Base-by-base conservation (phyloP, 2,797 vertebrate species). In the Paratrypauchen microcephalus region DNA sequence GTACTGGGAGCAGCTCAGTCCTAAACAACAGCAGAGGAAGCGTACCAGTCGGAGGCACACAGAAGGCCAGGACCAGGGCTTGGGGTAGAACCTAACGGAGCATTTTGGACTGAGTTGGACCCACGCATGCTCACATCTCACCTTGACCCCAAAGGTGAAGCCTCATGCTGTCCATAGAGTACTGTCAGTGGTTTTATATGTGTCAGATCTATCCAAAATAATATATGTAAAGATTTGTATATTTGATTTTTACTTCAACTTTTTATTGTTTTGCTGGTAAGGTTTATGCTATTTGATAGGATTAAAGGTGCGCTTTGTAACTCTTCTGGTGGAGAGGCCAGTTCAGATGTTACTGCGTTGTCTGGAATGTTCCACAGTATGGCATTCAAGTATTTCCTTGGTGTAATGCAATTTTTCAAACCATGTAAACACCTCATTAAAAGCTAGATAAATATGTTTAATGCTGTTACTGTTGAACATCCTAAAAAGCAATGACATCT, bases 1-100 rank as follows among this genome's bases (percentile, higher is more conserved):
- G 50, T 95, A 94, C 87, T 93, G 93, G 93, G 90, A 94, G 36
- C 92, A 94, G 63, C 83, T 92, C 9, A 87, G 73, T 12, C 82
- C 90, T 15, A 83, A 85, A 57, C 86, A 89, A 65, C 89, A 92
- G 75, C 86, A 89, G 80, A 87, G 87, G 15, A 93, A 91, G 64
- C 89, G 91, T 71, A 92, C 90, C 78, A 93, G 71, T 81, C 89
- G 92, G 77, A 86, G 91, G 55, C 92, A 93, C 87, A 88, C 88
- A 56, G 91, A 93, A 65, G 83, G 85, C 72, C 90, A 86, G 87
- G 90, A 90, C 78, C 87, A 85, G 73, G 91, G 90, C 30, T 89
- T 89, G 0, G 87, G 91, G 73, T 92, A 92, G 72, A 77, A 77
- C 71, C 48, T 32, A 72, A 61, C 79, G 21, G 73, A 74, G 69